Conservation (phyloP, 2,797 vertebrate species). For the Anabas testudineus region DNA sequence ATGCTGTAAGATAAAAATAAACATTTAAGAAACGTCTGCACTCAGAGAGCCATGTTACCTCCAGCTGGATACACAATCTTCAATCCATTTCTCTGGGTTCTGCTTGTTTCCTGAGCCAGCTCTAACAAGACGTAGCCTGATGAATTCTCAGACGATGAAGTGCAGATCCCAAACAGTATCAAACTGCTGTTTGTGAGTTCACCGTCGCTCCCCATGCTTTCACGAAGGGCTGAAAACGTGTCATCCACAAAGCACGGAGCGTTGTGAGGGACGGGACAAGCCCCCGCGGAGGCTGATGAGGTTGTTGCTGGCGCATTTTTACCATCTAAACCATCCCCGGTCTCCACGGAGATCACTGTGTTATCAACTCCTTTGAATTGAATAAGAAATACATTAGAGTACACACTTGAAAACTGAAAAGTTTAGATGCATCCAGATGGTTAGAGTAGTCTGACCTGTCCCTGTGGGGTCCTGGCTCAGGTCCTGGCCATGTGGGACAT, state of each 20-base stretch:
- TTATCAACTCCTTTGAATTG: neutral
- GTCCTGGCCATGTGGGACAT: constrained; percentile 27
- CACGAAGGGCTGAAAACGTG: constrained; percentile 58
- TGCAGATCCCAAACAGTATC: constrained; percentile 76
- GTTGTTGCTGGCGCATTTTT: neutral
- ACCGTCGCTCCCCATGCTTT: constrained; percentile 25
- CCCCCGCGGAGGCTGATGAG: neutral
- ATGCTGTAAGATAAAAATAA: neutral
- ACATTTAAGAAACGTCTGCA: neutral
- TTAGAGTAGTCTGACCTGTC: constrained; percentile 67
- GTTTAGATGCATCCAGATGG: neutral
- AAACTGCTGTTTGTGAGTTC: constrained; percentile 47
- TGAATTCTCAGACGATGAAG: neutral
- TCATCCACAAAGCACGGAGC: constrained; percentile 60
- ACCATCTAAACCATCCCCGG: neutral
- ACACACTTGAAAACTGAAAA: no score
- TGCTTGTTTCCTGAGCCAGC: constrained; percentile 30
- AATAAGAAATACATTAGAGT: constrained; percentile 8
- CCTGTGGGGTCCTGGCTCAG: constrained; percentile 17
- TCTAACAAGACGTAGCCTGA: constrained; percentile 33
- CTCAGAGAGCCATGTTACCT: constrained; percentile 55
- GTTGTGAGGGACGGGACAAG: neutral
- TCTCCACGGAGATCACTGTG: neutral
- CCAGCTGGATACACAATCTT: constrained; percentile 60
- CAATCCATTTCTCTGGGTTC: constrained; percentile 22